Conservation (phyloP, 2,888 invertebrate genomes). For the Antheraea yamamai region DNA sequence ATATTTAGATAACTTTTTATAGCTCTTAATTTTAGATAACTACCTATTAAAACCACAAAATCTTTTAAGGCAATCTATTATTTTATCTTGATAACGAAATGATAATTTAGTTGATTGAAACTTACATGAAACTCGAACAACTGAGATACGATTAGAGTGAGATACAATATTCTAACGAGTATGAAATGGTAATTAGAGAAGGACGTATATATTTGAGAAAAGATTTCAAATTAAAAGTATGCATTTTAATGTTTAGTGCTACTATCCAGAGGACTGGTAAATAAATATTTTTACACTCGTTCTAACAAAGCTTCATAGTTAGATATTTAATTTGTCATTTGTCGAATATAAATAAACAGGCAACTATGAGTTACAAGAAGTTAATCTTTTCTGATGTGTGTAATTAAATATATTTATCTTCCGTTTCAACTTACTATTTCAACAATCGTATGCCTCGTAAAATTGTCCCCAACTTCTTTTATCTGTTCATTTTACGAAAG, state of each 20-base stretch:
- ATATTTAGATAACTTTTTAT: not conserved
- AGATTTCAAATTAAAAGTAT: too few species aligned
- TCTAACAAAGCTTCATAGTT: not conserved
- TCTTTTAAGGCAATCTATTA: not conserved
- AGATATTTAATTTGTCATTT: not conserved
- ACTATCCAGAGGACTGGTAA: not conserved
- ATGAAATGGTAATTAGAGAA: not conserved
- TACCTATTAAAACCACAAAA: not conserved
- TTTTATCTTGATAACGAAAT: not conserved
- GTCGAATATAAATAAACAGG: not conserved
- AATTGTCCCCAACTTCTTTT: not conserved
- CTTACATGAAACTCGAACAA: too few species aligned
- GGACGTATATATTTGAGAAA: not conserved
- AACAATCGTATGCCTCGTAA: not conserved
- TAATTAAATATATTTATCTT: not conserved
- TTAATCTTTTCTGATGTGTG: not conserved
- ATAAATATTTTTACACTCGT: not conserved
- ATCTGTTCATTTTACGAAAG: constrained; percentile 12
- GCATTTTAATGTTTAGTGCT: not conserved
- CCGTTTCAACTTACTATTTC: not conserved
- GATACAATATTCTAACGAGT: not conserved
- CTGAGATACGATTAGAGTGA: not conserved
- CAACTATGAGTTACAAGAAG: not conserved
- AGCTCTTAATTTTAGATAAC: not conserved
- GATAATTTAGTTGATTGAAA: not conserved